phyloP scores from a whole-genome alignment of 2,797 vertebrate species.

The Melopsittacus undulatus region DNA sequence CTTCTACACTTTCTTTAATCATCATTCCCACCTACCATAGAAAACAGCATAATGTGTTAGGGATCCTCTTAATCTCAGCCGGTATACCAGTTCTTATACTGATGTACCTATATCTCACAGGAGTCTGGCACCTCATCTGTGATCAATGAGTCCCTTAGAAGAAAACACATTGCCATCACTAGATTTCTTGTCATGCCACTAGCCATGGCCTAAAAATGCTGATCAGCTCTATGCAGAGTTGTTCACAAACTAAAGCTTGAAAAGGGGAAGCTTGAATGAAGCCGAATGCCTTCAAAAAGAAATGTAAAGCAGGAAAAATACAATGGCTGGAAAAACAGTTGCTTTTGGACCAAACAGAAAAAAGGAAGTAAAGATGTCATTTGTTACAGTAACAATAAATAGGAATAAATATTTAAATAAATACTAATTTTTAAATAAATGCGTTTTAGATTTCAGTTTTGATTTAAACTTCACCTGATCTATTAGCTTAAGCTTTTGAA shows the following conservation, averaged over 20 bases:
- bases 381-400: background rate
- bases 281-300: background rate
- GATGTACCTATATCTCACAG: background rate
- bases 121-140: background rate
- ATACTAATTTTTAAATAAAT: background rate
- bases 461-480: background rate
- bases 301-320: background rate
- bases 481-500: background rate
- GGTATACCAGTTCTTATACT: background rate
- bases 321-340: background rate
- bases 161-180: accelerated
- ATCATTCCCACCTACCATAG: background rate
- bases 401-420: background rate
- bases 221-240: background rate
- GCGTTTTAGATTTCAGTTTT: background rate
- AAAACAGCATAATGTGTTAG: background rate
- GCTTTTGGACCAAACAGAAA: background rate
- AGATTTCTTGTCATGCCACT: background rate
- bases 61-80: background rate
- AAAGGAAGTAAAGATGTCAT: background rate
- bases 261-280: background rate
- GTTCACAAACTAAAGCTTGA: background rate
- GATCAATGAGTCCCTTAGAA: background rate
- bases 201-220: background rate
- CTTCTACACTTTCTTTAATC: background rate